A percentile compares a stretch with the other conserved stretches of the same genome.
Conservation (phyloP, 2,888 invertebrate species). For the Drosophila nr. perissopoda region DNA sequence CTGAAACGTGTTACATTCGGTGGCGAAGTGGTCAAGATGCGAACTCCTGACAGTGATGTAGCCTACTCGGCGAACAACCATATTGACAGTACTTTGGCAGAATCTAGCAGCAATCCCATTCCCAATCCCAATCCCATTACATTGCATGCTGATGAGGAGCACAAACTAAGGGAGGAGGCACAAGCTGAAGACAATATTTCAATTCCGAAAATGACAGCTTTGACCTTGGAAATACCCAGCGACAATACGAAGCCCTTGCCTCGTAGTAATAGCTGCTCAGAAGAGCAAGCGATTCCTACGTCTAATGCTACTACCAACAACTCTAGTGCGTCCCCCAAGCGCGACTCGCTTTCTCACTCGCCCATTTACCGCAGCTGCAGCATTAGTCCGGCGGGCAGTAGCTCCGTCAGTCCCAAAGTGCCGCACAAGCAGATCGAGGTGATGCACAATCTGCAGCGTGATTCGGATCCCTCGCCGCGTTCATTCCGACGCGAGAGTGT, state of each 20-base stretch:
- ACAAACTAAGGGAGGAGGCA: conserved; percentile 3
- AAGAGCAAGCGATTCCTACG: neutral
- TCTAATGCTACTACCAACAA: neutral
- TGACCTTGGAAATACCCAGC: conserved; percentile 83
- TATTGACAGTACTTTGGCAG: conserved; percentile 14
- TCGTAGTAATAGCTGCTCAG: conserved; percentile 9
- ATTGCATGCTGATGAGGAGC: neutral
- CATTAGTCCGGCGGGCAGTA: conserved; percentile 85
- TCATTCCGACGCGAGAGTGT: conserved; percentile 77
- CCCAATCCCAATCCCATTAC: neutral
- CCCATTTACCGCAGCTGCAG: conserved; percentile 74
- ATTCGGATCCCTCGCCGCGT: conserved; percentile 88
- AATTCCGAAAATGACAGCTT: conserved; percentile 48
- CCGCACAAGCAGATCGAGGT: conserved; percentile 89
- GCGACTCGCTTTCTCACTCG: conserved; percentile 65
- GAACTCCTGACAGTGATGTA: conserved; percentile 93
- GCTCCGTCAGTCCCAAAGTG: conserved; percentile 84
- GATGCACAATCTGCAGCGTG: conserved; percentile 89
- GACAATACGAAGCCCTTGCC: conserved; percentile 84
- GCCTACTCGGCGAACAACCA: conserved; percentile 82
- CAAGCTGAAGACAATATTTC: neutral
- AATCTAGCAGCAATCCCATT: neutral
- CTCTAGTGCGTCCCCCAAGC: conserved; percentile 48
- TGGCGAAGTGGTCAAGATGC: conserved; percentile 93
- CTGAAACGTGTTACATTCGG: conserved; percentile 93